These are phyloP conservation scores for Protonemura montana DNA, from an alignment of 2,888 invertebrate genomes.

Conservation along the genomic window DNA sequence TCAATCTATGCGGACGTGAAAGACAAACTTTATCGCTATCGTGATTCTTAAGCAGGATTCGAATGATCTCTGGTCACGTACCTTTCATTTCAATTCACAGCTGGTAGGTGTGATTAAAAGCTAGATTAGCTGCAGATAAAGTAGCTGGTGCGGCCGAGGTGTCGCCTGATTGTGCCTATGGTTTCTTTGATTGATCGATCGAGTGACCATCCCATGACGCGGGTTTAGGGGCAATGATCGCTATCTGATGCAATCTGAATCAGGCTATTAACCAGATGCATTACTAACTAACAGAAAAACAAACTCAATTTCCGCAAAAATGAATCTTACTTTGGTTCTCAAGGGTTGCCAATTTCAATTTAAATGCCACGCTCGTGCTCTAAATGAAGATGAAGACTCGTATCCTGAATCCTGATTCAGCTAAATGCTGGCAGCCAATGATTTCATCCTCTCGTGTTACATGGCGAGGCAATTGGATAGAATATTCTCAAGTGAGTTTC, in stretches of 20 bases:
- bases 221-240: too few species aligned
- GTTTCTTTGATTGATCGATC: background rate
- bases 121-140: constrained; percentile 4
- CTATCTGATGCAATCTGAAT: background rate
- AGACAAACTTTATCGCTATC: background rate
- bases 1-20: background rate
- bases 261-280: background rate
- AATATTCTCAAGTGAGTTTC: background rate
- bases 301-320: background rate
- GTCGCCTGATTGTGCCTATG: background rate
- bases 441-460: background rate
- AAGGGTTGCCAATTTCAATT: background rate
- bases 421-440: background rate
- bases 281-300: background rate
- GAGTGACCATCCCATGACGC: too few species aligned
- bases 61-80: background rate
- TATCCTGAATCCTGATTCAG: background rate
- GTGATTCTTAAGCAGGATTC: background rate
- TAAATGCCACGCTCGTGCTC: background rate
- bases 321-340: background rate
- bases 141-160: background rate
- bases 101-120: background rate
- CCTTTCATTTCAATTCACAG: background rate
- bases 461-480: background rate
- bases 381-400: background rate